Percentiles rank a stretch among this genome's conserved stretches.
Conservation (phyloP, 2,797 vertebrate species). For the Peromyscus attwateri region DNA sequence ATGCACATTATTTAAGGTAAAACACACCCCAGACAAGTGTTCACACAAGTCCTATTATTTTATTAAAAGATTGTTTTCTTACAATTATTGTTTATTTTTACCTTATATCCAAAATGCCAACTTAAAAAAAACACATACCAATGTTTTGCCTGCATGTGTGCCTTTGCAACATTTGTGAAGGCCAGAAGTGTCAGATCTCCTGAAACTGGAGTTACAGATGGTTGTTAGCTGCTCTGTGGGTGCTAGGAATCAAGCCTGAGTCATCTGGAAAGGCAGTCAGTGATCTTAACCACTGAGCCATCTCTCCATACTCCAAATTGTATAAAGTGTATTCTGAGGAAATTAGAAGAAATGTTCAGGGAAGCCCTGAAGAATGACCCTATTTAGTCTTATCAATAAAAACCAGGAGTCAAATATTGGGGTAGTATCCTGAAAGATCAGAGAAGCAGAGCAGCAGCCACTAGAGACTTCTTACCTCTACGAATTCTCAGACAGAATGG, state of each 20-base stretch:
- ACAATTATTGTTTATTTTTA: slow-evolving; percentile 10
- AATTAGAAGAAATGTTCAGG: background rate
- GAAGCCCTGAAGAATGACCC: no score
- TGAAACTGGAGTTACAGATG: background rate
- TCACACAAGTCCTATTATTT: background rate
- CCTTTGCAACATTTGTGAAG: background rate
- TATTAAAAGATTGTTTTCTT: background rate
- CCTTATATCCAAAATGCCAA: background rate
- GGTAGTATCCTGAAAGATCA: no score
- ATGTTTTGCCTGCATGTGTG: background rate
- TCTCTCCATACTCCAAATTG: background rate
- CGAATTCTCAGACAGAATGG: no score
- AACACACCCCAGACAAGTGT: background rate
- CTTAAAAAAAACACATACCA: background rate
- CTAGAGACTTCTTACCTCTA: no score
- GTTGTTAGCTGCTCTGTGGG: background rate
- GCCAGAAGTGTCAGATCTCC: background rate
- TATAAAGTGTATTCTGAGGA: slow-evolving; percentile 20
- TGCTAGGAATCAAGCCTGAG: background rate
- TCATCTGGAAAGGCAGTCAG: background rate
- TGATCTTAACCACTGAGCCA: background rate
- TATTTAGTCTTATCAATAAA: no score
- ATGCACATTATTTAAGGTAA: background rate
- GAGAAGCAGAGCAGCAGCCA: no score
- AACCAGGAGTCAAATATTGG: no score